Conservation (phyloP, 2,888 invertebrate genomes). For the Parascotia fuliginaria region DNA sequence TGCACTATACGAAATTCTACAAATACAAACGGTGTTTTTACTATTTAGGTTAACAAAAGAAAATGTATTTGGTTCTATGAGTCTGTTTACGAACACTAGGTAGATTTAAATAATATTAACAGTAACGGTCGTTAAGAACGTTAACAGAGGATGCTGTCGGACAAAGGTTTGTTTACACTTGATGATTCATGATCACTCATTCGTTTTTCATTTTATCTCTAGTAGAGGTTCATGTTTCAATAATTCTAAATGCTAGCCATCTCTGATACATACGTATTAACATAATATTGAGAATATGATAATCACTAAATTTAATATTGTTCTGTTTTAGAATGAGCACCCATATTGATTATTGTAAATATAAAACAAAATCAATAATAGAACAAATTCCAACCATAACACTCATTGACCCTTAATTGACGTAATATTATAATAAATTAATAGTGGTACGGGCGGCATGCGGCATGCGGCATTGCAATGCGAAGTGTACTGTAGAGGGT, state of each 20-base stretch:
- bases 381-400: not conserved
- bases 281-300: too few species aligned
- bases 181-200: conserved; percentile 40
- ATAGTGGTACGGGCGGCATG: conserved; percentile 18
- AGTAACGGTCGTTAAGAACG: conserved; percentile 17
- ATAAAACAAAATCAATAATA: too few species aligned
- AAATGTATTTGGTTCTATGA: conserved; percentile 6
- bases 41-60: conserved; percentile 6
- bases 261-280: too few species aligned
- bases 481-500: conserved; percentile 37
- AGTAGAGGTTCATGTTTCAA: not conserved
- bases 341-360: too few species aligned
- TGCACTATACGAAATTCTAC: not conserved
- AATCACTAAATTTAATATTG: too few species aligned
- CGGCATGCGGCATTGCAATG: conserved; percentile 33
- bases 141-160: conserved; percentile 23
- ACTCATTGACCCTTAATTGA: not conserved
- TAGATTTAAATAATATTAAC: conserved; percentile 7
- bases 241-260: not conserved
- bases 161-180: conserved; percentile 36
- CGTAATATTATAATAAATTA: conserved; percentile 12
- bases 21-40: too few species aligned
- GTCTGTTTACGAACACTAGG: conserved; percentile 1
- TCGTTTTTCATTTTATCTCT: conserved; percentile 34
- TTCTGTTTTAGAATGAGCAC: too few species aligned